Evolutionary conservation across 1,140 invertebrate species (phyloP).

Genomic region (Acromyrmex echinatior): DNA sequence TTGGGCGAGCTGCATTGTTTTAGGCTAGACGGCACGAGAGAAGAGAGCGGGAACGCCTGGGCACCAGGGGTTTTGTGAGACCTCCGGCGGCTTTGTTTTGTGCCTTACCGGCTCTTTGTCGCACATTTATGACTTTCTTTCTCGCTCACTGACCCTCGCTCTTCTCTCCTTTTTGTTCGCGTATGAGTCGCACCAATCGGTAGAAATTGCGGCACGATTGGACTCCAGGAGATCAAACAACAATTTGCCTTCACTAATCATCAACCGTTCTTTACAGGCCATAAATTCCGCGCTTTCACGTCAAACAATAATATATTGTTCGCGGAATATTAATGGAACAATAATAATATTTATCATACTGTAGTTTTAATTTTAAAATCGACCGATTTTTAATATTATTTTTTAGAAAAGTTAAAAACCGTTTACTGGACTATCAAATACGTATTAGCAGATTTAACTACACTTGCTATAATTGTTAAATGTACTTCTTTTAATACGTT

Average conservation of each 20-base stretch:
- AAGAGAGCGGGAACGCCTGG: conserved; percentile 43
- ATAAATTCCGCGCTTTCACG: neutral
- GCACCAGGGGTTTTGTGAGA: conserved; percentile 59
- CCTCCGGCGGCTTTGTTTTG: conserved; percentile 65
- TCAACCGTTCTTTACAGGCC: neutral
- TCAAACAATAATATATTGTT: neutral
- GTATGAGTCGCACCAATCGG: conserved; percentile 12
- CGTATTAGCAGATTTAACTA: neutral
- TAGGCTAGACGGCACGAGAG: conserved; percentile 36
- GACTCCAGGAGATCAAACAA: conserved; percentile 45
- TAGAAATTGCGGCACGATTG: conserved; percentile 25
- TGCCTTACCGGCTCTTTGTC: conserved; percentile 39
- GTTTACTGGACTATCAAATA: neutral
- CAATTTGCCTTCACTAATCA: neutral
- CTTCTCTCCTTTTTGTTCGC: conserved; percentile 38
- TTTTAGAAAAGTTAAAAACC: neutral
- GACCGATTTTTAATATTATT: neutral
- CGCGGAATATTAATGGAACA: neutral
- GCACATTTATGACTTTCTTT: conserved; percentile 29
- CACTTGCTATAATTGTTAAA: neutral
- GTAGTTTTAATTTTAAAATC: neutral
- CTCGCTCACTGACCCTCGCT: conserved; percentile 62
- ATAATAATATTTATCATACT: neutral
- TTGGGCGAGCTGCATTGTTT: conserved; percentile 84
- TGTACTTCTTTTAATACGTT: neutral